phyloP scores from a whole-genome alignment of 2,797 vertebrate species.

The Bothrops alternatus region DNA sequence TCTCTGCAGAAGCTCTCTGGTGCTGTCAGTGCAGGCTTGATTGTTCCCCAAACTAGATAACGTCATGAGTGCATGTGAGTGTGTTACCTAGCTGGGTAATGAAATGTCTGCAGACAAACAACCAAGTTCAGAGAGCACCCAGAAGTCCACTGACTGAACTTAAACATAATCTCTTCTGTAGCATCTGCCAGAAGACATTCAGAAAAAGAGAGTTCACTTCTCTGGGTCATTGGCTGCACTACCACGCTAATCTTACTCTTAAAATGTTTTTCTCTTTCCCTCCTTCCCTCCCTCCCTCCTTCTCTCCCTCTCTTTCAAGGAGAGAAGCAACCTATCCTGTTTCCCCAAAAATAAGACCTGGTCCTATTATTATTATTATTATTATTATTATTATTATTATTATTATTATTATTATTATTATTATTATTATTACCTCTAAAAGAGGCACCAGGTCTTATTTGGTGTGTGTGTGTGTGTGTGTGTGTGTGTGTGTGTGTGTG shows the following conservation, averaged over 20 bases:
- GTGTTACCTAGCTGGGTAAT: neutral
- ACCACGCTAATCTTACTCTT: neutral
- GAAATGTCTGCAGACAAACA: neutral
- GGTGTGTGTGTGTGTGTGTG: no score
- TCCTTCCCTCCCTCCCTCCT: neutral
- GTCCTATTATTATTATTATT: no score
- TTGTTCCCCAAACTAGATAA: neutral
- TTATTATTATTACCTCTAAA: no score
- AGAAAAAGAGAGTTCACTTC: neutral
- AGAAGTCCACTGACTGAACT: neutral
- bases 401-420: no score
- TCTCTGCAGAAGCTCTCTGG: neutral
- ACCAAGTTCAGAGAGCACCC: neutral
- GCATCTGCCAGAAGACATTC: neutral
- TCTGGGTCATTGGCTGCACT: neutral
- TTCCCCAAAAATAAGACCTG: no score
- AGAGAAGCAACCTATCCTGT: no score
- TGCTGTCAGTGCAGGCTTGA: neutral
- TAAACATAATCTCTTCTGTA: neutral
- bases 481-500: no score
- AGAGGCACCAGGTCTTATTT: no score
- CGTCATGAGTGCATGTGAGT: neutral
- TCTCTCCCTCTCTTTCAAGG: neutral
- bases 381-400: no score
- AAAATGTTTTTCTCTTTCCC: neutral